These are phyloP conservation scores for Hydraecia micacea DNA, from an alignment of 2,888 invertebrate genomes.

Conservation along the genomic window DNA sequence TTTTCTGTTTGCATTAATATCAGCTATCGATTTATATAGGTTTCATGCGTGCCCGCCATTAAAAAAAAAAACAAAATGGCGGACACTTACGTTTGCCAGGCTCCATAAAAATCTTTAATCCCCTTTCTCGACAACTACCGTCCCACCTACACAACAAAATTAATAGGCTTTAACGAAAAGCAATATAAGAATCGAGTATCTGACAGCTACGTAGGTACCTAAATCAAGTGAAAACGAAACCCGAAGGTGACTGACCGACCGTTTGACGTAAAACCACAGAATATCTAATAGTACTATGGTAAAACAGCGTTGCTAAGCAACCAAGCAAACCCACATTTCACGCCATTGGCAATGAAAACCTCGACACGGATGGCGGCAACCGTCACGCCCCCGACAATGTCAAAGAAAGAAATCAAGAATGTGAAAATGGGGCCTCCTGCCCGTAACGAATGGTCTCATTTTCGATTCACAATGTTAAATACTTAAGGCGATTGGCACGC, in stretches of 20 bases:
- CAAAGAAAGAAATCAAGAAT: conserved; percentile 28
- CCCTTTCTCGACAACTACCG: no score
- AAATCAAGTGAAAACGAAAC: conserved; percentile 29
- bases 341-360: conserved; percentile 36
- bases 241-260: conserved; percentile 18
- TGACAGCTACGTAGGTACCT: not conserved
- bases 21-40: no score
- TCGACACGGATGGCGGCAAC: conserved; percentile 1
- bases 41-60: no score
- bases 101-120: no score
- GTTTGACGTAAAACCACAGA: not conserved
- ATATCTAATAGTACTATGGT: no score
- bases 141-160: no score
- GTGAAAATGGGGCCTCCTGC: conserved; percentile 2
- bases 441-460: conserved; percentile 8
- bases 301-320: conserved; percentile 23
- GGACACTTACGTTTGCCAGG: no score
- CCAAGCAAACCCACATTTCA: conserved; percentile 7
- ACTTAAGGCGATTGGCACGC: not conserved
- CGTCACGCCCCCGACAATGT: conserved; percentile 8
- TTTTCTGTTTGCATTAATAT: no score
- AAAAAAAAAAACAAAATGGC: no score
- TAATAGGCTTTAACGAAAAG: no score
- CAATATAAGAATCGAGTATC: not conserved
- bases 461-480: not conserved